Percentiles rank a stretch among this genome's conserved stretches.
phyloP scores from a whole-genome alignment of 2,113 vertebrate species.

The Malaclemys terrapin region DNA sequence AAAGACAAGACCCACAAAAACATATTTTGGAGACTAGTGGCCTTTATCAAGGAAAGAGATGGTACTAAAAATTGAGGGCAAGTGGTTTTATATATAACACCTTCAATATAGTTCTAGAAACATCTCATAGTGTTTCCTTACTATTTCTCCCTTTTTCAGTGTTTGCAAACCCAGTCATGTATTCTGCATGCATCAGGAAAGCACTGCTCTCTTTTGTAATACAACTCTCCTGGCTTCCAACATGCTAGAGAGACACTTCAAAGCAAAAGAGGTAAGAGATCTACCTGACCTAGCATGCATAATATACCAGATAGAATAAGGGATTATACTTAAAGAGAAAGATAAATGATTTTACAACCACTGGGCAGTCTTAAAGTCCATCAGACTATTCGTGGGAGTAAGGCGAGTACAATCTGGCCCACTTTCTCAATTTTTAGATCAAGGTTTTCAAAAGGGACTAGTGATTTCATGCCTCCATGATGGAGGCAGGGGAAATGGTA shows the following conservation, averaged over 20 bases:
- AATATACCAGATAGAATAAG: background rate
- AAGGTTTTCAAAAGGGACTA: background rate
- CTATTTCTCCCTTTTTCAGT: background rate
- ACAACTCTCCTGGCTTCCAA: background rate
- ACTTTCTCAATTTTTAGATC: background rate
- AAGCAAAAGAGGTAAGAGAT: background rate
- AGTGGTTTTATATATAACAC: background rate
- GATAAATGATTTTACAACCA: background rate
- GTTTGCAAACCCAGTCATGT: background rate
- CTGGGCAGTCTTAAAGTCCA: background rate
- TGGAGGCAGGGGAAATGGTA: background rate
- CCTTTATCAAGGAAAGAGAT: background rate
- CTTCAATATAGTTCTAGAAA: background rate
- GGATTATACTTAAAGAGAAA: background rate
- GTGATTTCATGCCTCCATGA: background rate
- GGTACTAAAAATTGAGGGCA: background rate
- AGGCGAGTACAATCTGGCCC: background rate
- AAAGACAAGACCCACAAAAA: background rate
- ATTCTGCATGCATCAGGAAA: conserved; percentile 32
- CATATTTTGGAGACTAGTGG: background rate
- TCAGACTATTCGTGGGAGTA: background rate
- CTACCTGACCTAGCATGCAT: background rate
- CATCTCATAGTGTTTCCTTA: conserved; percentile 24
- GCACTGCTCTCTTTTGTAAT: background rate
- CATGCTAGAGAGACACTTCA: background rate